These are phyloP conservation scores for Bimastos eiseni DNA, from an alignment of 2,888 invertebrate species.

Conservation along the genomic window DNA sequence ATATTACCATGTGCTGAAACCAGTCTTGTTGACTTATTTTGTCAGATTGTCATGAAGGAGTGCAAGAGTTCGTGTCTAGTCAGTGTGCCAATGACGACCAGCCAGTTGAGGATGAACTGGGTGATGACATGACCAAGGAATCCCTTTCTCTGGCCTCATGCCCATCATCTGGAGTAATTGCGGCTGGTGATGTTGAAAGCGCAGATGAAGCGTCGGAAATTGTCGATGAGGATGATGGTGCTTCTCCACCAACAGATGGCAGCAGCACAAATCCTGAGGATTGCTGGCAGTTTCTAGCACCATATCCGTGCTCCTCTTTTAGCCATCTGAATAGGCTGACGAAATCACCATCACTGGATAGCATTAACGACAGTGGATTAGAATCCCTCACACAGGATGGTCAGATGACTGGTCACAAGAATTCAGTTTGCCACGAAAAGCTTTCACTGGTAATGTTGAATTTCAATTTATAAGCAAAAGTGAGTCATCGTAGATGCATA, in stretches of 20 bases:
- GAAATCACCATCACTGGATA: background rate
- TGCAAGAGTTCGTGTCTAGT: background rate
- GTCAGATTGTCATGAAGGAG: background rate
- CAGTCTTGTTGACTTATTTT: background rate
- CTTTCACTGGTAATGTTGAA: background rate
- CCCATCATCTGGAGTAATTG: background rate
- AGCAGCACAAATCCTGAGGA: background rate
- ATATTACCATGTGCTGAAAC: background rate
- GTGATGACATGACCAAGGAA: background rate
- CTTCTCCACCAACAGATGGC: background rate
- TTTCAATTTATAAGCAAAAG: background rate
- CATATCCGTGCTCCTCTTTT: background rate
- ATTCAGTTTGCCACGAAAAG: background rate
- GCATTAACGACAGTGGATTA: background rate
- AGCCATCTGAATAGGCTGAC: constrained; percentile 16
- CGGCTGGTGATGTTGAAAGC: background rate
- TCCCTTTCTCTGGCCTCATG: background rate
- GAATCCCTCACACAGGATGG: constrained; percentile 3
- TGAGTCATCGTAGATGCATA: background rate
- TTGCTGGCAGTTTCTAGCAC: background rate
- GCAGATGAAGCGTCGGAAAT: constrained; percentile 16
- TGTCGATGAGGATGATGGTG: background rate
- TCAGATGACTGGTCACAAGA: background rate
- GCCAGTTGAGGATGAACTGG: background rate
- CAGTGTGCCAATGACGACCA: background rate